Percentiles rank a stretch among this genome's conserved stretches.
Evolutionary conservation across 2,113 vertebrate species (phyloP).

Genomic region (Riparia riparia): DNA sequence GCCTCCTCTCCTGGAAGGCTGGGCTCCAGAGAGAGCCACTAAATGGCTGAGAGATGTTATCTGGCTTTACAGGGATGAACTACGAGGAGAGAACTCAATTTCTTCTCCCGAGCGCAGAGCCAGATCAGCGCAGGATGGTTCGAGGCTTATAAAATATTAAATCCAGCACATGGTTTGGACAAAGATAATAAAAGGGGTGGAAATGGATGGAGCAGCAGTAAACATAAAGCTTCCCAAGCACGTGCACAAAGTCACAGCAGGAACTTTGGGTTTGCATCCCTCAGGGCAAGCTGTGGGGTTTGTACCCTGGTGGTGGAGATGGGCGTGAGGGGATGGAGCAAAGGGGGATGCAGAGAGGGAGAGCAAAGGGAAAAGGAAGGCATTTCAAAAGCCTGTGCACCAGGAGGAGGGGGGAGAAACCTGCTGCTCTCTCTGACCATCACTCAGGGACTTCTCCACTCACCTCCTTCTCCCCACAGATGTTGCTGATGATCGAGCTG

Average conservation of each 20-base stretch:
- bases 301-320: background rate
- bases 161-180: background rate
- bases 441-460: background rate
- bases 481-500: slow-evolving; percentile 99
- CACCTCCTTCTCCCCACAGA: slow-evolving; percentile 99
- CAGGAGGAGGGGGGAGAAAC: background rate
- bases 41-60: slow-evolving; percentile 28
- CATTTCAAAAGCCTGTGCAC: background rate
- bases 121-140: background rate
- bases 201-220: background rate
- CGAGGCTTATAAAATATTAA: slow-evolving; percentile 47
- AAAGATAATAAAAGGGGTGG: background rate
- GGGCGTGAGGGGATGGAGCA: background rate
- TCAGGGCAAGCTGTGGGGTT: background rate
- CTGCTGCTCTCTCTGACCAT: background rate
- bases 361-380: background rate
- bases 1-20: background rate
- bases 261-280: background rate
- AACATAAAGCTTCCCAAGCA: background rate
- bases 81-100: slow-evolving; percentile 16
- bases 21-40: slow-evolving; percentile 18
- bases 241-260: background rate
- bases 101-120: background rate
- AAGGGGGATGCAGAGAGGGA: background rate
- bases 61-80: slow-evolving; percentile 49